These are phyloP conservation scores for Probosciger aterrimus DNA, from an alignment of 2,113 vertebrate species.

Conservation along the genomic window DNA sequence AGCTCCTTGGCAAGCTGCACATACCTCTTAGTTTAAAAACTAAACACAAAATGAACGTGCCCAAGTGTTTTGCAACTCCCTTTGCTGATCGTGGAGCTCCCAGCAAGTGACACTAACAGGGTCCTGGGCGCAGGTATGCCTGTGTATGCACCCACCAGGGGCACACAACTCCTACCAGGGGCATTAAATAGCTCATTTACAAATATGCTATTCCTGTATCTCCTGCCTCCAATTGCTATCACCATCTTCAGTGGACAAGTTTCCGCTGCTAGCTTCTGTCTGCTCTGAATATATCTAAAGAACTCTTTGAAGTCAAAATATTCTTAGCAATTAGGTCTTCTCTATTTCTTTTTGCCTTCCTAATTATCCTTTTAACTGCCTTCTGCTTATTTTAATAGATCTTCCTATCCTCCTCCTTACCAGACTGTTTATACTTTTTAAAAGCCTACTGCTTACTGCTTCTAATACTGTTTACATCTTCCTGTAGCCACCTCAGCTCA, in stretches of 20 bases:
- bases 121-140: neutral
- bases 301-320: constrained; percentile 51
- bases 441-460: constrained; percentile 60
- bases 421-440: constrained; percentile 63
- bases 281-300: neutral
- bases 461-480: constrained; percentile 59
- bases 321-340: constrained; percentile 50
- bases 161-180: neutral
- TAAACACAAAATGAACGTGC: rapidly evolving
- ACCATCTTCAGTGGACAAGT: neutral
- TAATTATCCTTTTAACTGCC: constrained; percentile 69
- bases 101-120: neutral
- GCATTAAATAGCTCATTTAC: neutral
- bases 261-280: neutral
- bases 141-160: neutral
- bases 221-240: neutral
- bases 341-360: constrained; percentile 52
- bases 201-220: rapidly evolving
- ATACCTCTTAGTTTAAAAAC: neutral
- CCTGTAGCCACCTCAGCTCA: constrained; percentile 37
- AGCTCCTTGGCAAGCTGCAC: neutral
- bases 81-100: neutral
- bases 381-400: constrained; percentile 69
- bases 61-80: neutral
- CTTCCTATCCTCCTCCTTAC: constrained; percentile 54